A percentile compares a stretch with the other conserved stretches of the same genome.
phyloP scores from a whole-genome alignment of 2,797 vertebrate species.

The Sus cebifrons region DNA sequence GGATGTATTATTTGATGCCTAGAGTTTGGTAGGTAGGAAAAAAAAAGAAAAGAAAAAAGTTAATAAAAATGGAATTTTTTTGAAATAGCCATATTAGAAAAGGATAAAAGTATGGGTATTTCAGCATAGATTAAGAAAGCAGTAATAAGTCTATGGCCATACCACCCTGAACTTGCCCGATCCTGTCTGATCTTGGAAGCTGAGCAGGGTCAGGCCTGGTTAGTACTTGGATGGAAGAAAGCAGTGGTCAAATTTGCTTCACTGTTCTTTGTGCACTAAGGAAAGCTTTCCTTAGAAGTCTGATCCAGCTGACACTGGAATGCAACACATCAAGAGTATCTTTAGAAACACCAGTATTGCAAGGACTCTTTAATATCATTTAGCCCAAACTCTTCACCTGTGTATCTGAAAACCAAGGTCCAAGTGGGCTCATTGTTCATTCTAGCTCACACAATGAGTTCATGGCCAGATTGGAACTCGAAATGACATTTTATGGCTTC shows the following conservation, averaged over 20 bases:
- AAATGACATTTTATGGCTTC: not conserved
- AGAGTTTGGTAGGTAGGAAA: not conserved
- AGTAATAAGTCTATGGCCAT: not conserved
- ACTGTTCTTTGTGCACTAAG: not conserved
- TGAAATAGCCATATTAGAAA: not conserved
- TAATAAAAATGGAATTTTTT: slow-evolving; percentile 35
- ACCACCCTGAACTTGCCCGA: too few species aligned
- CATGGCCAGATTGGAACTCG: not conserved
- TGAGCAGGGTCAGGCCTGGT: too few species aligned
- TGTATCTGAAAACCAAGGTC: not conserved
- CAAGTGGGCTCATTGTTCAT: not conserved
- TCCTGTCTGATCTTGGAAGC: too few species aligned
- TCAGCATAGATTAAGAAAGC: not conserved
- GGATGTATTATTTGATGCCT: not conserved
- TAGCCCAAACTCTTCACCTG: not conserved
- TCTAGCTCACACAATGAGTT: not conserved
- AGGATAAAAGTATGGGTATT: not conserved
- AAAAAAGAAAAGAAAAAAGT: not conserved
- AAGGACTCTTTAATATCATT: not conserved
- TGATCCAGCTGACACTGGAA: not conserved
- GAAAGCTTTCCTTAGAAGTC: not conserved
- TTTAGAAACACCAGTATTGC: not conserved
- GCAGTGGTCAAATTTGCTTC: not conserved
- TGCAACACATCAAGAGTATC: not conserved
- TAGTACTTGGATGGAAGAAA: not conserved